Evolutionary conservation across 1,140 invertebrate genomes (phyloP), one percentile per base, ranked within the genome.

Genomic region (Oreohelix idahoensis): DNA sequence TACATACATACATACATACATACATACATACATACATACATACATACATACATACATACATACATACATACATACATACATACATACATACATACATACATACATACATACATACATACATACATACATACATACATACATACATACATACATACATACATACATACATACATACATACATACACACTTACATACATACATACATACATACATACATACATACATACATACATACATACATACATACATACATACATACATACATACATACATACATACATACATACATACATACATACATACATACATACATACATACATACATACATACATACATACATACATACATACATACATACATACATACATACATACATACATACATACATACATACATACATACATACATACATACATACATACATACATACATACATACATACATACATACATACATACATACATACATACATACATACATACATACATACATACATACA

Each of bases 341-440:
- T 26, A 38, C 26, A 71, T 36, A 71, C 26, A 69, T n/a, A n/a
- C 11, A 29, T 11, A 69, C 11, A n/a, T 23, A 69, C 11, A 71
- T 36, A 38, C 5, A 38, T 49, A 38, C 13, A 51, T 26, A 49
- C 32, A 36, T 29, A 32, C 13, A 32, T 26, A 35, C n/a, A 36
- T 49, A 45, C 17, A 51, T 49, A 45, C 74, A 76, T 32, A 76
- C 29, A 49, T n/a, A 76, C 29, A 76, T 32, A 92, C 26, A 71
- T 97, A 97, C 89, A 97, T 96, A 88, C 96, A 97, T 88, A 97
- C 96, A 76, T 76, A 76, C 39, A 76, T n/a, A 76, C 10, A 49
- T 49, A 76, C 29, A 76, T 49, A 76, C 45, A 76, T 49, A 76
- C 29, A 49, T 26, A 76, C 29, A 42, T 76, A 51, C 39, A 76